Conservation (phyloP, 2,113 vertebrate species). For the Mixornis gularis region DNA sequence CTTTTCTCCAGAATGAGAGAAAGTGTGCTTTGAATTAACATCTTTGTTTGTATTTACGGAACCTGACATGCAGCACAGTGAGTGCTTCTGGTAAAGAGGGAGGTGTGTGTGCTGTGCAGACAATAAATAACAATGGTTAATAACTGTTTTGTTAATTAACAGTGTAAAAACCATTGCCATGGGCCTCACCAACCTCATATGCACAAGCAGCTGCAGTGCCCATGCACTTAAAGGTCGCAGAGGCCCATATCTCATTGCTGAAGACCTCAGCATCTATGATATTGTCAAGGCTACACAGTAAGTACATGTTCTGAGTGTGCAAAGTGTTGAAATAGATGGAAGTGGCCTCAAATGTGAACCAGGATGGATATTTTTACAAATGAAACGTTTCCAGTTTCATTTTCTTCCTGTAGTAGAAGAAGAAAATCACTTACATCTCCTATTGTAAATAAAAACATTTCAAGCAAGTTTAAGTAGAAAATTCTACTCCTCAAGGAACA, state of each 20-base stretch:
- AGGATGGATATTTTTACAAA: background rate
- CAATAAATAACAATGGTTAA: background rate
- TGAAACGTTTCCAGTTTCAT: accelerated
- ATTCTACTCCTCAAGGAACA: background rate
- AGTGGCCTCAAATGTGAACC: background rate
- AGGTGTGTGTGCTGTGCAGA: accelerated
- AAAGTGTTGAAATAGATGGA: no score
- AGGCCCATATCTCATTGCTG: slow-evolving; percentile 68
- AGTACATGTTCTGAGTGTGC: no score
- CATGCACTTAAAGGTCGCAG: slow-evolving; percentile 58
- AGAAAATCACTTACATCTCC: background rate
- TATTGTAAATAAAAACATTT: background rate
- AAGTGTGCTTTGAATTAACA: background rate
- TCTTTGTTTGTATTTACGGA: accelerated
- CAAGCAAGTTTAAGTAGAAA: background rate
- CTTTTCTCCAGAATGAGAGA: background rate
- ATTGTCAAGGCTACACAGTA: no score
- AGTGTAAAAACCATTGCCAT: slow-evolving; percentile 72
- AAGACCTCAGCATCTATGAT: background rate
- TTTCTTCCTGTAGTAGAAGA: background rate
- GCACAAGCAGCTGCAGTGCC: slow-evolving; percentile 25
- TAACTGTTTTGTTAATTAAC: background rate
- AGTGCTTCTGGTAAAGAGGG: background rate
- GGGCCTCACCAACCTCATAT: slow-evolving; percentile 68
- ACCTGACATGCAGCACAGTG: accelerated